Percentiles rank a stretch among this genome's conserved stretches.
phyloP scores from a whole-genome alignment of 2,888 invertebrate species.

The Acrobasis suavella region DNA sequence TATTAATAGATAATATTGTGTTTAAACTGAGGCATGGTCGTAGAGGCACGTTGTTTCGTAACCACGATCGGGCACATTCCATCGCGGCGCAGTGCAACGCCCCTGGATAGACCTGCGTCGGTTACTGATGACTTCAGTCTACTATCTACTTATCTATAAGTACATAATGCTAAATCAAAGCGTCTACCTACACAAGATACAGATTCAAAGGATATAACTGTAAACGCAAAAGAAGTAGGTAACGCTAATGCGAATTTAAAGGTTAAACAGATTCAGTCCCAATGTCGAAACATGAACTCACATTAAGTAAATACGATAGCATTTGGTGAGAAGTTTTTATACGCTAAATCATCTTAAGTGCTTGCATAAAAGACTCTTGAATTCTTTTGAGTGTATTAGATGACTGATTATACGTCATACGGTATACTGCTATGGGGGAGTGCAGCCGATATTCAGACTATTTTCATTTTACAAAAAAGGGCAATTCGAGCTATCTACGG shows the following conservation, averaged over 20 bases:
- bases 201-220: background rate
- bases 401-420: no score
- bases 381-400: slow-evolving; percentile 2
- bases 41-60: slow-evolving; percentile 74
- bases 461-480: no score
- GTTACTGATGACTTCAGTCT: slow-evolving; percentile 52
- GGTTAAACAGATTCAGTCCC: slow-evolving; percentile 19
- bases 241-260: slow-evolving; percentile 14
- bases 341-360: slow-evolving; percentile 9
- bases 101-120: slow-evolving; percentile 65
- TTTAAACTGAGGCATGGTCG: slow-evolving; percentile 58
- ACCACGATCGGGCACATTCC: slow-evolving; percentile 77
- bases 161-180: slow-evolving; percentile 8
- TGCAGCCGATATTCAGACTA: no score
- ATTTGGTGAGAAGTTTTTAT: slow-evolving; percentile 17
- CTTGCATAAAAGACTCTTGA: background rate
- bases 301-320: slow-evolving; percentile 15
- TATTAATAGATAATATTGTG: slow-evolving; percentile 44
- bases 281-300: slow-evolving; percentile 10
- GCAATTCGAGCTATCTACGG: no score
- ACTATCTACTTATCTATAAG: slow-evolving; percentile 6
- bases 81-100: slow-evolving; percentile 67
- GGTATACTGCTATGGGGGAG: no score
- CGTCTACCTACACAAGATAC: slow-evolving; percentile 1
- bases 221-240: slow-evolving; percentile 7